Evolutionary conservation across 2,888 invertebrate genomes (phyloP), one percentile per base, ranked within the genome.

Genomic region (Merodon equestris): DNA sequence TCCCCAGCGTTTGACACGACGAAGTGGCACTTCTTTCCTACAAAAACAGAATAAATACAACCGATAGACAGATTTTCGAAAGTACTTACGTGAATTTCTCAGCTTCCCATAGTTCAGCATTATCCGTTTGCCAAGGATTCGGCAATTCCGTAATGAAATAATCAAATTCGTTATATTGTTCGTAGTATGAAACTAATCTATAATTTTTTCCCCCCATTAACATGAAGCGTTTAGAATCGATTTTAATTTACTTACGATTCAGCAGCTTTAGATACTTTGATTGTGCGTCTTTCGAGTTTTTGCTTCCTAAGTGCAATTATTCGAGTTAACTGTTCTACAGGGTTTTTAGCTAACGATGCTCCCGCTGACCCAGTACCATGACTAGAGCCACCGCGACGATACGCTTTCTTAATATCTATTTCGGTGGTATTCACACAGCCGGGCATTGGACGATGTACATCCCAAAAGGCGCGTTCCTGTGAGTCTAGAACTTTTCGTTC

Each of bases 391-490:
- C 90, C 89, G 60, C 89, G 87, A 19, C 94, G 92, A 79, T 94
- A 98, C 51, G 97, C 93, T 90, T 99, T 99, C 89, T 97, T 97
- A 47, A 99, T 98, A 88, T 99, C 99, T 86, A 99, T 93, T 89
- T 99, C 99, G 0, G 98, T 99, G 0, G 98, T 99, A 89, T 99
- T 99, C 38, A 99, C 98, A 90, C 98, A 98, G 63, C 99, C 99
- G 9, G 99, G 99, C 94, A 98, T 97, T 9, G 99, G 99, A 85
- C 99, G 91, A 89, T 99, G 99, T 0, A 99, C 98, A 90, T 99
- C 99, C 99, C 99, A 99, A 89, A 99, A 99, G 0, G 99, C 99
- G 83, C 99, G 90, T 89, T 99, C 99, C 89, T 99, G 99, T 85
- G 98, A 98, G 89, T 99, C 99, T 71, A 99, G 89, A 9, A 99